Percentiles rank a stretch among this genome's conserved stretches.
Conservation (phyloP, 2,797 vertebrate genomes). For the Helicolenus hilgendorfi region DNA sequence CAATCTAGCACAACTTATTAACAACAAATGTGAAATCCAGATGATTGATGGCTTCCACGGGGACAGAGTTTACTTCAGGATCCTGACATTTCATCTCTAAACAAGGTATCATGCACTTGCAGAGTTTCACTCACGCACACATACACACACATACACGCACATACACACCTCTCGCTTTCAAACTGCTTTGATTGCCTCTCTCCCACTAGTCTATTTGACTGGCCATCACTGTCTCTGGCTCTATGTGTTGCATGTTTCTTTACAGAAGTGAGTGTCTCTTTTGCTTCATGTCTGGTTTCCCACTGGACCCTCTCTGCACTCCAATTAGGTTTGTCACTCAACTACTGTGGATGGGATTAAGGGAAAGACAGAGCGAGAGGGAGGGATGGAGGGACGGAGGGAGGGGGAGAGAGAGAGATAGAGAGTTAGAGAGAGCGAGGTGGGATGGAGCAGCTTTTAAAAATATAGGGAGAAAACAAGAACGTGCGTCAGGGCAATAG, state of each 20-base stretch:
- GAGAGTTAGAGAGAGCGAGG: neutral
- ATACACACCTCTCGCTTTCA: conserved; percentile 21
- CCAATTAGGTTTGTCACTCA: conserved; percentile 90
- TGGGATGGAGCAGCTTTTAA: conserved; percentile 37
- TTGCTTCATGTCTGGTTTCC: conserved; percentile 77
- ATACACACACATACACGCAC: neutral
- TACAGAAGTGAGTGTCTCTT: conserved; percentile 75
- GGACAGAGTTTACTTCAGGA: conserved; percentile 42
- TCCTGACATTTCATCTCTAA: conserved; percentile 58
- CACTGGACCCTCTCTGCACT: conserved; percentile 80
- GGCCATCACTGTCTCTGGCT: conserved; percentile 76
- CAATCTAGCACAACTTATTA: conserved; percentile 53
- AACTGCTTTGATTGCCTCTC: conserved; percentile 66
- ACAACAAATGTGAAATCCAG: conserved; percentile 50
- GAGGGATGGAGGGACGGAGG: neutral
- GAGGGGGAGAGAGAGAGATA: neutral
- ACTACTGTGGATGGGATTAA: conserved; percentile 83
- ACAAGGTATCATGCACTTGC: conserved; percentile 45
- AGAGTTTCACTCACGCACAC: neutral
- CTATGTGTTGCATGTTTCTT: conserved; percentile 73
- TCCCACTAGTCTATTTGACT: conserved; percentile 75
- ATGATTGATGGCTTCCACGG: conserved; percentile 60
- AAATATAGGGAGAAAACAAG: conserved; percentile 47
- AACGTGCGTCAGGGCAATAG: conserved; percentile 23
- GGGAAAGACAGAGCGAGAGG: conserved; percentile 36